phyloP scores from a whole-genome alignment of 1,140 invertebrate species.

The Drosophila sucinea region DNA sequence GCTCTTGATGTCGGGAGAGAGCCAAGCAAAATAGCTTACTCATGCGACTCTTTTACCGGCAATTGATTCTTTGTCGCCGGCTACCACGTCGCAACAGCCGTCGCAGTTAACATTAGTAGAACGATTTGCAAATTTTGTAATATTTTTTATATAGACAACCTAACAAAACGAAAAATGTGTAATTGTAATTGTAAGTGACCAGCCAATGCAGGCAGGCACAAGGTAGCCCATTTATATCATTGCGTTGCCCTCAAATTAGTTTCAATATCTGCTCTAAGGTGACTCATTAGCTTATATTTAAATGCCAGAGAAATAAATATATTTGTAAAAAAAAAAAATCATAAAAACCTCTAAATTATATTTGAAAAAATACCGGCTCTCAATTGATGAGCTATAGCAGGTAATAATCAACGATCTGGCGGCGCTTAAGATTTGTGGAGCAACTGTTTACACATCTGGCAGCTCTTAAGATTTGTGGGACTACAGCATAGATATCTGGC shows the following conservation, averaged over 20 bases:
- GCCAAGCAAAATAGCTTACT: constrained; percentile 58
- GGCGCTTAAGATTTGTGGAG: not conserved
- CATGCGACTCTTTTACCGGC: constrained; percentile 64
- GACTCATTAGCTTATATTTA: constrained; percentile 66
- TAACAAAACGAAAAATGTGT: constrained; percentile 43
- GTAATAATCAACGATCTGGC: not conserved
- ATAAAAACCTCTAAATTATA: not conserved
- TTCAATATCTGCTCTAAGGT: constrained; percentile 42
- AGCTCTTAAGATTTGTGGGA: not conserved
- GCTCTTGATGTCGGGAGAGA: constrained; percentile 65
- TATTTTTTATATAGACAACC: constrained; percentile 76
- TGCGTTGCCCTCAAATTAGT: constrained; percentile 34
- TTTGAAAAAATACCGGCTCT: not conserved
- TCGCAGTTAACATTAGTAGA: constrained; percentile 52
- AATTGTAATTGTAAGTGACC: constrained; percentile 23
- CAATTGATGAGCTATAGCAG: not conserved
- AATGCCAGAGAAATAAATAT: constrained; percentile 72
- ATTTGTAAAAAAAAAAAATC: constrained; percentile 56
- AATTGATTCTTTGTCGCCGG: constrained; percentile 59
- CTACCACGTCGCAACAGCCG: constrained; percentile 32
- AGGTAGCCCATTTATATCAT: constrained; percentile 31
- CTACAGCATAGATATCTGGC: not conserved
- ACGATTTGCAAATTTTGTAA: constrained; percentile 53
- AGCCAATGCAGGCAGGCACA: constrained; percentile 7
- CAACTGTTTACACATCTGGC: not conserved